Percentiles rank a stretch among this genome's conserved stretches.
These are phyloP conservation scores for Panzeria rudis DNA, from an alignment of 2,888 invertebrate species.

Conservation along the genomic window DNA sequence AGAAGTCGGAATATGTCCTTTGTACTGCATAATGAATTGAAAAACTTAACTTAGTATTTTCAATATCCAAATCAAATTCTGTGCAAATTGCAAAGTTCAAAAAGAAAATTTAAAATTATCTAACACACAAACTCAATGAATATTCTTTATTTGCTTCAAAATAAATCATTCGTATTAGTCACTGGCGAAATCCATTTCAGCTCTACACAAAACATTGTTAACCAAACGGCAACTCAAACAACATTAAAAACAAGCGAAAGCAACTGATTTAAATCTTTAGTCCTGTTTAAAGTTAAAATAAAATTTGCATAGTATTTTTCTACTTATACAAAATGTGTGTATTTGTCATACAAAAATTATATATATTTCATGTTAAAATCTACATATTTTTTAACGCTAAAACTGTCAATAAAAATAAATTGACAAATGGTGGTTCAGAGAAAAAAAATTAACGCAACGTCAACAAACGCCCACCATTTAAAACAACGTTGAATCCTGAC, in stretches of 20 bases:
- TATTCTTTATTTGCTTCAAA: neutral
- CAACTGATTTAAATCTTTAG: constrained; percentile 2
- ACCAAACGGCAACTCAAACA: neutral
- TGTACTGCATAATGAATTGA: neutral
- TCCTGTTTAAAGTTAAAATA: neutral
- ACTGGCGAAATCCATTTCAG: constrained; percentile 1
- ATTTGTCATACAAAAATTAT: neutral
- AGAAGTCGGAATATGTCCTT: neutral
- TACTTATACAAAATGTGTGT: neutral
- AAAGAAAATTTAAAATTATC: neutral
- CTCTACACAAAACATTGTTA: constrained; percentile 22
- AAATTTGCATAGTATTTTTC: neutral
- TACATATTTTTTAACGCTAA: constrained; percentile 20
- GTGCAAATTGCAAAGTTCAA: neutral
- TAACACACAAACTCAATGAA: neutral
- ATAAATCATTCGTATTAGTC: constrained; percentile 3
- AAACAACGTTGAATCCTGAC: constrained; percentile 9
- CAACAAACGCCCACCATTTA: constrained; percentile 44
- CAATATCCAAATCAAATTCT: neutral
- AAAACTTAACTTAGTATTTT: neutral
- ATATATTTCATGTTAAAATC: constrained; percentile 29
- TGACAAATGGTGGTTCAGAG: constrained; percentile 48
- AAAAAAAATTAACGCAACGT: neutral
- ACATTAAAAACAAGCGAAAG: neutral
- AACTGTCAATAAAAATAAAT: constrained; percentile 61